phyloP scores from a whole-genome alignment of 2,113 vertebrate genomes.

The Oxyruncus cristatus region DNA sequence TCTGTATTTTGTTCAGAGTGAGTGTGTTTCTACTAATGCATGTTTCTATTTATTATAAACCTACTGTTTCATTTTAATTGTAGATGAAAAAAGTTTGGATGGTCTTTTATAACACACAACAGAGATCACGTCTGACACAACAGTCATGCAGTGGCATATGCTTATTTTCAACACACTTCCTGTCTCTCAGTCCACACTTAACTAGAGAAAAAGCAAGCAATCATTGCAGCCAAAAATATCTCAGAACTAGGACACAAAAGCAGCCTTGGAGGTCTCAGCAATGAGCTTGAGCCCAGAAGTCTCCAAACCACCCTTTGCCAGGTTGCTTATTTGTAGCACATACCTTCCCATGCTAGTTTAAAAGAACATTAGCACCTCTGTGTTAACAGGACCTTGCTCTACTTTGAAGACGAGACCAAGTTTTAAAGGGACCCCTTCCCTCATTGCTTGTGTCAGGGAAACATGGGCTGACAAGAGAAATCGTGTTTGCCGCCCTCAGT shows the following conservation, averaged over 20 bases:
- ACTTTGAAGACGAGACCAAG: neutral
- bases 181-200: neutral
- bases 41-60: neutral
- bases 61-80: neutral
- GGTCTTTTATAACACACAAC: neutral
- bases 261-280: neutral
- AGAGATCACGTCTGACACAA: neutral
- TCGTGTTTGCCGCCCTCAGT: fast-evolving
- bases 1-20: neutral
- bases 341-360: neutral
- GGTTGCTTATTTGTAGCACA: neutral
- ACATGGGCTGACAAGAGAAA: neutral
- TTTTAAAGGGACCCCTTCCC: neutral
- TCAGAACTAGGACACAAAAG: neutral
- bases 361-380: neutral
- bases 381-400: neutral
- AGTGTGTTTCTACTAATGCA: neutral
- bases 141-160: neutral
- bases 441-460: neutral
- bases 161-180: neutral
- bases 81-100: neutral
- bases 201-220: neutral
- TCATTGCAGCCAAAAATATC: neutral
- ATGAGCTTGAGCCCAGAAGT: neutral
- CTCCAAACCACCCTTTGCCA: neutral